These are phyloP conservation scores for Tetramorium alpestre DNA, from an alignment of 1,140 invertebrate species.

Conservation along the genomic window DNA sequence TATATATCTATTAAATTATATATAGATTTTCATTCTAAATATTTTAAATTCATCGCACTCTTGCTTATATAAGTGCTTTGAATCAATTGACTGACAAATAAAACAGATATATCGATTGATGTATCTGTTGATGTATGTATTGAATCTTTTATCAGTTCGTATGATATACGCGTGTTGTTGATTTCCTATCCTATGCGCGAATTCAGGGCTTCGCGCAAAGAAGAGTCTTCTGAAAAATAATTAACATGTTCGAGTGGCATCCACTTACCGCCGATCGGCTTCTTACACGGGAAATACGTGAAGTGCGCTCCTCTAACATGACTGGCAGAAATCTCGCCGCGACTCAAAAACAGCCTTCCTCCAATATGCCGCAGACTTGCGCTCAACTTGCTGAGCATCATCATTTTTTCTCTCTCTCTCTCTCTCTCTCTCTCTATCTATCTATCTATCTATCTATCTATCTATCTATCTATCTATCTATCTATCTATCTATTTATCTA, in stretches of 20 bases:
- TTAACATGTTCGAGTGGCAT: neutral
- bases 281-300: constrained; percentile 78
- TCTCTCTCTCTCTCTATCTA: constrained; percentile 42
- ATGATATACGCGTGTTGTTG: neutral
- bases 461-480: neutral
- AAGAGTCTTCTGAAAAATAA: neutral
- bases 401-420: constrained; percentile 46
- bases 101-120: neutral
- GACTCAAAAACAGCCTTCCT: constrained; percentile 37
- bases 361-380: constrained; percentile 53
- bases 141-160: neutral
- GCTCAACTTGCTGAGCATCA: constrained; percentile 79
- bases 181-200: neutral
- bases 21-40: neutral
- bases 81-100: neutral
- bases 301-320: constrained; percentile 77
- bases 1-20: neutral
- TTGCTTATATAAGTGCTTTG: neutral
- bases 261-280: constrained; percentile 73
- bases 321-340: neutral
- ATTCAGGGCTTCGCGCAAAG: neutral
- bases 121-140: neutral
- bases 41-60: neutral
- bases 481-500: neutral
- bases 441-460: neutral